These are phyloP conservation scores for Danaus melanippus DNA, from an alignment of 1,140 invertebrate genomes.

Conservation along the genomic window DNA sequence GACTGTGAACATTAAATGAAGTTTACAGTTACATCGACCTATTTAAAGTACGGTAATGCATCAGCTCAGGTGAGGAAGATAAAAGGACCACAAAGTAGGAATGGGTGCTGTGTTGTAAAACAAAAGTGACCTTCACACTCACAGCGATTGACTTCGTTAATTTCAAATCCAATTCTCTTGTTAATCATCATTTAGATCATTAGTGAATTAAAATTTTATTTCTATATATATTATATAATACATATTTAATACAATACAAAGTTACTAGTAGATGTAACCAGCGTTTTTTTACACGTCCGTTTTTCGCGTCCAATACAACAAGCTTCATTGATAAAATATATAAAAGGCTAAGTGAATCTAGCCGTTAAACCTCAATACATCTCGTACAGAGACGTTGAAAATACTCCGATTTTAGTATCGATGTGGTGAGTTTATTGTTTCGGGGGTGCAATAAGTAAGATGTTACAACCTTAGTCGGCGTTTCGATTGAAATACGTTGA, in stretches of 20 bases:
- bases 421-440: too few relatives aligned
- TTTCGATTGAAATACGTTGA: too few relatives aligned
- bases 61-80: conserved; percentile 34
- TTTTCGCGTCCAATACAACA: background rate
- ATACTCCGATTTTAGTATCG: too few relatives aligned
- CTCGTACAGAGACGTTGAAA: background rate
- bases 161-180: too few relatives aligned
- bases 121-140: conserved; percentile 16
- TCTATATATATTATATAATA: background rate
- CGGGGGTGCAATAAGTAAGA: too few relatives aligned
- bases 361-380: conserved; percentile 15
- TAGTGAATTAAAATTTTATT: too few relatives aligned
- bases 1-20: too few relatives aligned
- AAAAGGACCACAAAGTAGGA: conserved; percentile 31
- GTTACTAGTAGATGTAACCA: background rate
- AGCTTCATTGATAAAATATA: conserved; percentile 31
- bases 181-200: background rate
- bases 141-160: background rate
- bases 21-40: conserved; percentile 7
- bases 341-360: conserved; percentile 36
- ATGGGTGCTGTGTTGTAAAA: conserved; percentile 34
- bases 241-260: background rate
- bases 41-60: conserved; percentile 41
- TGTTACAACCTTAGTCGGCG: too few relatives aligned
- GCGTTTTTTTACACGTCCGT: background rate